Percentiles rank a stretch among this genome's conserved stretches.
phyloP scores from a whole-genome alignment of 2,113 vertebrate genomes.

The Agelaius phoeniceus region DNA sequence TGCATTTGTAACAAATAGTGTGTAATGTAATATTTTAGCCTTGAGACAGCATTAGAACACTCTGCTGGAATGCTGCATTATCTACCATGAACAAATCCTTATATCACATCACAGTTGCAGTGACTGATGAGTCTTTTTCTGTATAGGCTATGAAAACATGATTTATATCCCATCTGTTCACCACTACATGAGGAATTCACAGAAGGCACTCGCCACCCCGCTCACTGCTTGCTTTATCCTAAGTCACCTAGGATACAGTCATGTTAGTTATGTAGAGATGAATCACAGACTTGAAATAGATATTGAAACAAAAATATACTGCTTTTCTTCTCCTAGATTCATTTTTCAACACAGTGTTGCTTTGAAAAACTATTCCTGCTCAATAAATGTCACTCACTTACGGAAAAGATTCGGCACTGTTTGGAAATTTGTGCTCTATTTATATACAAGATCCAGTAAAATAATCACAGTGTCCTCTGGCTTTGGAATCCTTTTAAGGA shows the following conservation, averaged over 20 bases:
- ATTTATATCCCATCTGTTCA: neutral
- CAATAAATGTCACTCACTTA: neutral
- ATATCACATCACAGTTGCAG: neutral
- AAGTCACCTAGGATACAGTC: neutral
- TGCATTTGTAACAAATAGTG: neutral
- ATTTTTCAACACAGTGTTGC: neutral
- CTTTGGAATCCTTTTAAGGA: neutral
- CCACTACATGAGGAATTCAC: neutral
- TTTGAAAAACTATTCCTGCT: neutral
- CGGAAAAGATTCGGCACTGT: neutral
- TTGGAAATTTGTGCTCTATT: neutral
- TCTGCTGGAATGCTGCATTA: neutral
- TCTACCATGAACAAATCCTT: neutral
- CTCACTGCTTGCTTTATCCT: neutral
- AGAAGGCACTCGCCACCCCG: neutral
- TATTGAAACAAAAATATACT: neutral
- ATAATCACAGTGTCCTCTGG: neutral
- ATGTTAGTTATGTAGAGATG: neutral
- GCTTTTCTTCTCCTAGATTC: neutral
- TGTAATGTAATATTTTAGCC: neutral
- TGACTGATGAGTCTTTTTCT: neutral
- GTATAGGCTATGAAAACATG: neutral
- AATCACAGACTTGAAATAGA: constrained; percentile 23
- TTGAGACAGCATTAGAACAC: neutral
- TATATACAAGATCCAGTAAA: neutral